Evolutionary conservation across 2,888 invertebrate species (phyloP).

Genomic region (Mythimna impura): DNA sequence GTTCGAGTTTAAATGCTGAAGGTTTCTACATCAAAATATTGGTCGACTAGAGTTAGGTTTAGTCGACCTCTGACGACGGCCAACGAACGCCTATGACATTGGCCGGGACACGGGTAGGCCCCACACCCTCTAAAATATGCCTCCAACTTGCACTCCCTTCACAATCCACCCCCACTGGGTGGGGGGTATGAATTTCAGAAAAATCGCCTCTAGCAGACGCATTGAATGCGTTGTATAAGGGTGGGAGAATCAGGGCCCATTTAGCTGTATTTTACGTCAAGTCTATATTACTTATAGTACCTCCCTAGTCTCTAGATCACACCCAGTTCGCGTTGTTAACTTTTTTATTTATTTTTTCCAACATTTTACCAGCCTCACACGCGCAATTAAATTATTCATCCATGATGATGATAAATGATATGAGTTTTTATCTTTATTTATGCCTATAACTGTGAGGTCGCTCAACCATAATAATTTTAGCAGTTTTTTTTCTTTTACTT

Average conservation of each 20-base stretch:
- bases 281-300: conserved; percentile 1
- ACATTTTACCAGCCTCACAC: conserved; percentile 7
- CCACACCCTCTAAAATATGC: conserved; percentile 77
- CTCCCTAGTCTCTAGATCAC: conserved; percentile 19
- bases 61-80: conserved; percentile 84
- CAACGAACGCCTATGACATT: conserved; percentile 88
- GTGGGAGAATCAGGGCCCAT: conserved; percentile 53
- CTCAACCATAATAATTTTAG: conserved; percentile 1
- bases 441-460: conserved; percentile 11
- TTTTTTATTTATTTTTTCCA: conserved; percentile 17
- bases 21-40: conserved; percentile 36
- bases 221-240: conserved; percentile 62
- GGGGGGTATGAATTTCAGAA: conserved; percentile 58
- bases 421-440: conserved; percentile 26
- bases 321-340: not conserved
- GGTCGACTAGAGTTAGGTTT: conserved; percentile 63
- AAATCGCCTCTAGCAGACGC: conserved; percentile 66
- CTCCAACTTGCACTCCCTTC: conserved; percentile 73
- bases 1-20: conserved; percentile 44
- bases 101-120: conserved; percentile 80
- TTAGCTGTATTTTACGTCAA: conserved; percentile 52
- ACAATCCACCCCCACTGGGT: conserved; percentile 66
- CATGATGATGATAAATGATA: conserved; percentile 26
- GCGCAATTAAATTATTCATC: conserved; percentile 21
- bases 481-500: not conserved